Evolutionary conservation across 2,113 vertebrate species (phyloP).

Genomic region (Melospiza georgiana): DNA sequence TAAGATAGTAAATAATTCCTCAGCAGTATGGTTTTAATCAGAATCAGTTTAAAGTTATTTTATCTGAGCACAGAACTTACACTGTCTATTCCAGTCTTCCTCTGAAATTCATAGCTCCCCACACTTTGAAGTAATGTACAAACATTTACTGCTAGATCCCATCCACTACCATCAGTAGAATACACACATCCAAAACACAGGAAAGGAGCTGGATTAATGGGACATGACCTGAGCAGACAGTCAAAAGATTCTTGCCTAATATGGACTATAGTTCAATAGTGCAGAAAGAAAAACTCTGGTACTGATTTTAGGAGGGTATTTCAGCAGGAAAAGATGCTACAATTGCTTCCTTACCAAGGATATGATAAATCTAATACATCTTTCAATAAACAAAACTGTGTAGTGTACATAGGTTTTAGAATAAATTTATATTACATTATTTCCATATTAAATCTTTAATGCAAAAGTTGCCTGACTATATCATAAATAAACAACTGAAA

Average conservation of each 20-base stretch:
- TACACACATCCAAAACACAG: neutral
- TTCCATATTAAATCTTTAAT: neutral
- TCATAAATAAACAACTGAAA: neutral
- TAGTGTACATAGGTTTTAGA: neutral
- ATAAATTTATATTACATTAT: neutral
- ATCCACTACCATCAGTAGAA: neutral
- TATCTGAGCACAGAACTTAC: neutral
- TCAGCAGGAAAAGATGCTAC: neutral
- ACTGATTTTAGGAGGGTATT: neutral
- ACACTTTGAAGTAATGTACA: neutral
- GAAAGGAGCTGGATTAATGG: neutral
- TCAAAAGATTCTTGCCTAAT: neutral
- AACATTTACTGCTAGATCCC: neutral
- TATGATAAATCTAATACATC: neutral
- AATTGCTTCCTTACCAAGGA: neutral
- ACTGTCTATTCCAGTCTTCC: neutral
- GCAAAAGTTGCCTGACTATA: neutral
- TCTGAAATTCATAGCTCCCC: neutral
- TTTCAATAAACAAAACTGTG: neutral
- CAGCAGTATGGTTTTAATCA: neutral
- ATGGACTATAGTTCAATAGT: neutral
- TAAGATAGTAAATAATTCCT: neutral
- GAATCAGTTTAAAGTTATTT: neutral
- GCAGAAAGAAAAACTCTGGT: neutral
- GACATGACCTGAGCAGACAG: neutral